phyloP scores from a whole-genome alignment of 2,888 invertebrate species.

The Nysson spinosus region DNA sequence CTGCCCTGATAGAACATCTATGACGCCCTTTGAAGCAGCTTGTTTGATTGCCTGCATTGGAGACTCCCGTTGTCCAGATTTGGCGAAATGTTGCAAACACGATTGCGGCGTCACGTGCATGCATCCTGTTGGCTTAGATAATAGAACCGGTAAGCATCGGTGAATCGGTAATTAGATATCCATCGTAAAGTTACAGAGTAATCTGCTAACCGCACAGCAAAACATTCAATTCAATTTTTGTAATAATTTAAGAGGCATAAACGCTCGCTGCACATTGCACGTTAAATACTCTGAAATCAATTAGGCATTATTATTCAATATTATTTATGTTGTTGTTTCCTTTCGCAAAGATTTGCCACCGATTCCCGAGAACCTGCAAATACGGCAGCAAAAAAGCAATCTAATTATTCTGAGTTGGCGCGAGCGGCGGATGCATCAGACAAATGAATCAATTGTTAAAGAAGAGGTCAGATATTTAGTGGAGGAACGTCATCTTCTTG shows the following conservation, averaged over 20 bases:
- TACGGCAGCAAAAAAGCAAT: conserved; percentile 64
- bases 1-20: conserved; percentile 74
- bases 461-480: conserved; percentile 79
- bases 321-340: neutral
- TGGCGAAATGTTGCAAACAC: conserved; percentile 84
- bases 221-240: no score
- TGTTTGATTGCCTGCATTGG: conserved; percentile 81
- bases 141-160: conserved; percentile 79
- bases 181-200: no score
- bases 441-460: conserved; percentile 7
- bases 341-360: conserved; percentile 58
- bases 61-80: conserved; percentile 85
- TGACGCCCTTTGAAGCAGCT: conserved; percentile 80
- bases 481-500: conserved; percentile 85
- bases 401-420: conserved; percentile 61
- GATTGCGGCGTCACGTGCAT: conserved; percentile 85
- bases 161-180: no score
- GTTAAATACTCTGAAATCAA: no score
- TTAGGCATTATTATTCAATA: no score
- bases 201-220: no score
- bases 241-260: no score
- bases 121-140: conserved; percentile 81
- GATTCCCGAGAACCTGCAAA: conserved; percentile 62
- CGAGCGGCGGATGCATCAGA: neutral
- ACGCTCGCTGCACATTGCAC: no score